A percentile compares a stretch with the other conserved stretches of the same genome.
Conservation (phyloP, 2,797 vertebrate species). For the Petrocephalus schoutedeni region DNA sequence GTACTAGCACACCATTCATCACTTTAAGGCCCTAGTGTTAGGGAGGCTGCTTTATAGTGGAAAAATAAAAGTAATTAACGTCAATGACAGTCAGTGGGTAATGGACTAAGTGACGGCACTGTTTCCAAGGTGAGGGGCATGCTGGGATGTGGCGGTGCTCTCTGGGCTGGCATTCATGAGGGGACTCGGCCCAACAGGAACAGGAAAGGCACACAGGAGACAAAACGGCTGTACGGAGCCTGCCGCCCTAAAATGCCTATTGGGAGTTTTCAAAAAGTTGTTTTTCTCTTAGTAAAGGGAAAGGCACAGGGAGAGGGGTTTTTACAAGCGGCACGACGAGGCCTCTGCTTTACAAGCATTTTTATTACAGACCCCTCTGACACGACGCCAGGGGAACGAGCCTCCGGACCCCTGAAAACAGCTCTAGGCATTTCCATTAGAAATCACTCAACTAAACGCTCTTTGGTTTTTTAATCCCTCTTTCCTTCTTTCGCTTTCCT, state of each 20-base stretch:
- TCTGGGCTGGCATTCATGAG: not conserved
- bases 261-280: conserved; percentile 43
- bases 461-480: conserved; percentile 28
- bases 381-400: conserved; percentile 40
- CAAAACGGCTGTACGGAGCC: not conserved
- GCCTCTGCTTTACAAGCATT: conserved; percentile 41
- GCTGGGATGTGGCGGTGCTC: not conserved
- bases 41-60: not conserved
- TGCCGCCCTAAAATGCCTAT: not conserved
- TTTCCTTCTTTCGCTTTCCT: conserved; percentile 19
- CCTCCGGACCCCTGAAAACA: conserved; percentile 54
- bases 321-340: conserved; percentile 9
- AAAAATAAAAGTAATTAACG: not conserved
- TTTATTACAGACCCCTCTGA: conserved; percentile 50
- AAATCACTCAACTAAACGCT: conserved; percentile 49
- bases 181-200: not conserved
- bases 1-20: not conserved
- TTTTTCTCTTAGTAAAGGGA: conserved; percentile 45
- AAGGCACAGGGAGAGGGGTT: conserved; percentile 51
- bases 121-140: not conserved
- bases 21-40: not conserved
- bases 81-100: not conserved
- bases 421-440: conserved; percentile 57
- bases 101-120: not conserved
- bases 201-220: not conserved